Percentiles rank a stretch among this genome's conserved stretches.
phyloP scores from a whole-genome alignment of 2,797 vertebrate species.

The Sphenodon punctatus region DNA sequence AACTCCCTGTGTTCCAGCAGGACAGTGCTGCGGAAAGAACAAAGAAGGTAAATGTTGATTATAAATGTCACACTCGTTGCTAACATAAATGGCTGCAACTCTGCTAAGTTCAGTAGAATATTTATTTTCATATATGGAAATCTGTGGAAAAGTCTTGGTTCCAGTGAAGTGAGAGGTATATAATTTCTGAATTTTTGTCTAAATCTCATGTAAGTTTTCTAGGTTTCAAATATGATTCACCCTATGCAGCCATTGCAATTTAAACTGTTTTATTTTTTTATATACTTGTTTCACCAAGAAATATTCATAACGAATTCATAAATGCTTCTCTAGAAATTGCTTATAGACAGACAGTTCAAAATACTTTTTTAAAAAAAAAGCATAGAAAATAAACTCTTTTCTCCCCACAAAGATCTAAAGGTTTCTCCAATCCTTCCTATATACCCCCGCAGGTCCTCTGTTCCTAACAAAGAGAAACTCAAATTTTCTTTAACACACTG shows the following conservation, averaged over 20 bases:
- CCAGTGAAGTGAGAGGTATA: too few species aligned
- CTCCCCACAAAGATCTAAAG: constrained; percentile 13
- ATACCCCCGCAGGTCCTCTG: not conserved
- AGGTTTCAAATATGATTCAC: too few species aligned
- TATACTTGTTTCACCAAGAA: not conserved
- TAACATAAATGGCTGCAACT: too few species aligned
- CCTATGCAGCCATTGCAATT: not conserved
- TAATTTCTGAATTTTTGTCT: not conserved
- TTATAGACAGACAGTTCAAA: constrained; percentile 9
- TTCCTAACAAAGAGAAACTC: not conserved
- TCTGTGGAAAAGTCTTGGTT: too few species aligned
- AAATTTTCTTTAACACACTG: constrained; percentile 34
- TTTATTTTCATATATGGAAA: too few species aligned
- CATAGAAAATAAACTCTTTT: not conserved
- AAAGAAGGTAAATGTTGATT: too few species aligned
- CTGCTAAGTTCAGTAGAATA: too few species aligned
- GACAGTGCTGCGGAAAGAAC: too few species aligned
- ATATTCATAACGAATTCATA: not conserved
- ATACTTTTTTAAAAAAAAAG: not conserved
- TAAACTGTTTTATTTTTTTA: not conserved
- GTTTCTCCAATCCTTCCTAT: constrained; percentile 39
- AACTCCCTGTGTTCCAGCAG: too few species aligned
- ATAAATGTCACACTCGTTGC: too few species aligned
- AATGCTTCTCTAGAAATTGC: not conserved
- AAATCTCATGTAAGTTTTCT: too few species aligned